Conservation (phyloP, 2,113 vertebrate species). For the Gallinago paraguaiae region DNA sequence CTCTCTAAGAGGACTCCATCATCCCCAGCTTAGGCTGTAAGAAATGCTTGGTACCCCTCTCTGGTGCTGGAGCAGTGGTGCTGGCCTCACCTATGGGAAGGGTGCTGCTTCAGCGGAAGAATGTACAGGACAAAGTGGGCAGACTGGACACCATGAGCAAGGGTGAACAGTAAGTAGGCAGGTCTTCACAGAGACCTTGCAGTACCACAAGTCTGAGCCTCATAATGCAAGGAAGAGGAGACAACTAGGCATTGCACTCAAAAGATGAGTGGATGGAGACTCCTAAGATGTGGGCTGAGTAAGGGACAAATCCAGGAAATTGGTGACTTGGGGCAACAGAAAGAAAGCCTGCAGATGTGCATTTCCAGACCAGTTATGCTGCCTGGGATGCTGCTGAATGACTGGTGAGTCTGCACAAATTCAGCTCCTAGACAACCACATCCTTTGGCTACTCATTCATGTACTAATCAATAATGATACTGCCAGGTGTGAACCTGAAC, state of each 20-base stretch:
- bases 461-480: not conserved
- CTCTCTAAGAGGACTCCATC: not conserved
- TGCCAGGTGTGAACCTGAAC: not conserved
- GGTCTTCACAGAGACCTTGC: not conserved
- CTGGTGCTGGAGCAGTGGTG: not conserved
- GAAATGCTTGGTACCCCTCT: not conserved
- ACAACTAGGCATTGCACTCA: not conserved
- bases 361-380: not conserved
- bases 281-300: not conserved
- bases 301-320: not conserved
- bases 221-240: not conserved
- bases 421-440: not conserved
- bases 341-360: not conserved
- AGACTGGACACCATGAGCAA: not conserved
- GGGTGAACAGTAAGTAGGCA: fast-evolving
- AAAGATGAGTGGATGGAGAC: not conserved
- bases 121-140: not conserved
- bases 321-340: not conserved
- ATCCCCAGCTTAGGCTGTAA: not conserved
- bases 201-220: not conserved
- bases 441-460: not conserved
- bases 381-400: not conserved
- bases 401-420: not conserved
- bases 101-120: not conserved
- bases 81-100: fast-evolving